Conservation (phyloP, 2,797 vertebrate genomes). For the Parotocinclus haroldoi region DNA sequence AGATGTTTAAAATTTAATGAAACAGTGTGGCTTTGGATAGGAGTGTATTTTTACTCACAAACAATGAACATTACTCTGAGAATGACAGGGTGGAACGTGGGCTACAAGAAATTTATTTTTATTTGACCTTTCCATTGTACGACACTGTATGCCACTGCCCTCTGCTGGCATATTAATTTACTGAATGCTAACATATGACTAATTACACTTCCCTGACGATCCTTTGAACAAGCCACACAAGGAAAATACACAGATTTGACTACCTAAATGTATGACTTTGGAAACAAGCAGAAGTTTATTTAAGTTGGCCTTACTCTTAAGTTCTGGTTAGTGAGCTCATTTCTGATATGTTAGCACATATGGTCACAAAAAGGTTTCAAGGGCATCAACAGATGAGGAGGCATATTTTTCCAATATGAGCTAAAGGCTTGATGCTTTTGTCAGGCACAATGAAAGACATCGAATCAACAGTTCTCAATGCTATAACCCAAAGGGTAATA, state of each 20-base stretch:
- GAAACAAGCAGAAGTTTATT: slow-evolving; percentile 65
- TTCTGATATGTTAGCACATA: slow-evolving; percentile 58
- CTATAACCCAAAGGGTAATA: neutral
- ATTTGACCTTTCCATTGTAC: no score
- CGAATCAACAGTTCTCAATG: slow-evolving; percentile 52
- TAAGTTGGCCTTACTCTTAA: slow-evolving; percentile 43
- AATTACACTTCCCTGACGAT: slow-evolving; percentile 54
- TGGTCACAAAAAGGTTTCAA: slow-evolving; percentile 49
- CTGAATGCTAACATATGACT: slow-evolving; percentile 51
- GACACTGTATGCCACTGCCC: slow-evolving; percentile 7
- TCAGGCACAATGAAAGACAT: slow-evolving; percentile 59
- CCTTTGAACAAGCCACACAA: slow-evolving; percentile 55
- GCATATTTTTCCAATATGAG: slow-evolving; percentile 66
- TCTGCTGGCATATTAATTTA: slow-evolving; percentile 37
- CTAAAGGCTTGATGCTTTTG: slow-evolving; percentile 50
- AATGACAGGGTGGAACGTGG: no score
- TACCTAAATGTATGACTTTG: slow-evolving; percentile 51
- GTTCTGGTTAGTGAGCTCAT: slow-evolving; percentile 59
- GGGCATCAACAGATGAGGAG: slow-evolving; percentile 45
- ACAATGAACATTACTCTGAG: no score
- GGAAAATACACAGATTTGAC: slow-evolving; percentile 57
- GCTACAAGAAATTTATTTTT: no score
- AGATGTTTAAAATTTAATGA: no score
- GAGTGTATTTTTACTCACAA: no score
- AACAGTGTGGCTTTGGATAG: no score